Evolutionary conservation across 2,113 vertebrate genomes (phyloP).

Genomic region (Pachypanchax playfairii): DNA sequence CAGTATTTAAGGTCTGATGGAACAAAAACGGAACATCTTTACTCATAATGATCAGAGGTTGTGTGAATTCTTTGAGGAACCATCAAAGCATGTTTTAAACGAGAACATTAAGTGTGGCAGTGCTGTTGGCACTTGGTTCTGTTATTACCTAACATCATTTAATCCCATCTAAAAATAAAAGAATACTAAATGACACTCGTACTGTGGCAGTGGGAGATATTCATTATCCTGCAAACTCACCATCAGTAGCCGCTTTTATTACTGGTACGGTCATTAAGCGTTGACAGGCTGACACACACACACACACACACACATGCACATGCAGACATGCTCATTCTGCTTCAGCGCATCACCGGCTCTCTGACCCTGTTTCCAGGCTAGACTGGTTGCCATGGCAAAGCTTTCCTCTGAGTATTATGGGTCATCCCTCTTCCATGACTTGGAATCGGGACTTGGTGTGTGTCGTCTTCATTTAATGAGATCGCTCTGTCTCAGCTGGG

Average conservation of each 20-base stretch:
- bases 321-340: conserved; percentile 64
- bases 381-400: conserved; percentile 56
- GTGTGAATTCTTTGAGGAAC: too few species aligned
- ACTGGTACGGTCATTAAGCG: conserved; percentile 43
- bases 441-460: conserved; percentile 35
- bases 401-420: conserved; percentile 63
- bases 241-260: conserved; percentile 50
- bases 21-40: too few species aligned
- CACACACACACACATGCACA: conserved; percentile 22
- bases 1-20: too few species aligned
- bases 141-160: conserved; percentile 4
- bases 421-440: conserved; percentile 40
- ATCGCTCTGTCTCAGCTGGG: conserved; percentile 32
- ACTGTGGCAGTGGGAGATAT: conserved; percentile 25
- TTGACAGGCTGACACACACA: conserved; percentile 48
- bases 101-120: too few species aligned
- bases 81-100: too few species aligned
- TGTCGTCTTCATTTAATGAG: conserved; percentile 30
- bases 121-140: too few species aligned
- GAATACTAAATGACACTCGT: conserved; percentile 1
- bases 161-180: conserved; percentile 4
- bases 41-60: too few species aligned
- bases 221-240: conserved; percentile 29
- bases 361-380: conserved; percentile 76
- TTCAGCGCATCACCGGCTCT: conserved; percentile 59